phyloP scores from a whole-genome alignment of 2,797 vertebrate genomes.

The Diplodus sargus region DNA sequence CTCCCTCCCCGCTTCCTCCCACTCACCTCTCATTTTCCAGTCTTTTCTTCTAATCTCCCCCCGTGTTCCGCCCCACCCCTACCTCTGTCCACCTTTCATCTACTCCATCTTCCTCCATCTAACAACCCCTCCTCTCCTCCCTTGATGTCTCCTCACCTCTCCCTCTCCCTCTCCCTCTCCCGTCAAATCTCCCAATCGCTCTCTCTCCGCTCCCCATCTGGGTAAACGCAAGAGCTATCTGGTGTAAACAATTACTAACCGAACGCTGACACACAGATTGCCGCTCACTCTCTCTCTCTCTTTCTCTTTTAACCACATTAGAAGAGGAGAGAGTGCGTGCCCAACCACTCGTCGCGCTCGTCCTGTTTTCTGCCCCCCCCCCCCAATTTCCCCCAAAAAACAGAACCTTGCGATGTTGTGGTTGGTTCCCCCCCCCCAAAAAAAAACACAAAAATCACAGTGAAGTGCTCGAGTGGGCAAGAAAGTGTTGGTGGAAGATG shows the following conservation, averaged over 20 bases:
- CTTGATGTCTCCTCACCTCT: slow-evolving; percentile 43
- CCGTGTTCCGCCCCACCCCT: slow-evolving; percentile 36
- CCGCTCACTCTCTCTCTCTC: neutral
- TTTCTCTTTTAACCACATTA: slow-evolving; percentile 34
- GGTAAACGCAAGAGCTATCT: slow-evolving; percentile 38
- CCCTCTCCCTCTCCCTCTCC: neutral
- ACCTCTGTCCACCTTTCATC: slow-evolving; percentile 43
- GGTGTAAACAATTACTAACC: slow-evolving; percentile 57
- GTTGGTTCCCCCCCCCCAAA: neutral
- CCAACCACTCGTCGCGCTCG: slow-evolving; percentile 40
- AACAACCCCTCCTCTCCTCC: slow-evolving; percentile 23
- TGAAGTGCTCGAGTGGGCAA: slow-evolving; percentile 51
- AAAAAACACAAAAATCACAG: slow-evolving; percentile 13
- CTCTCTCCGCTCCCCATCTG: slow-evolving; percentile 2
- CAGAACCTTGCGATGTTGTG: slow-evolving; percentile 8
- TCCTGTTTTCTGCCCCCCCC: slow-evolving; percentile 6
- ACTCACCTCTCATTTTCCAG: slow-evolving; percentile 37
- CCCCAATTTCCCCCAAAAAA: neutral
- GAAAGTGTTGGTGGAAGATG: neutral
- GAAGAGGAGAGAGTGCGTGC: slow-evolving; percentile 16
- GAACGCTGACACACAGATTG: slow-evolving; percentile 54
- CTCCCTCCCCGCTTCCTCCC: slow-evolving; percentile 11
- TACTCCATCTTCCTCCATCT: slow-evolving; percentile 24
- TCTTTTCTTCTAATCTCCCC: slow-evolving; percentile 37
- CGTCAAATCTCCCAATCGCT: slow-evolving; percentile 19